These are phyloP conservation scores for Nettapus auritus DNA, from an alignment of 2,113 vertebrate genomes.

Conservation along the genomic window DNA sequence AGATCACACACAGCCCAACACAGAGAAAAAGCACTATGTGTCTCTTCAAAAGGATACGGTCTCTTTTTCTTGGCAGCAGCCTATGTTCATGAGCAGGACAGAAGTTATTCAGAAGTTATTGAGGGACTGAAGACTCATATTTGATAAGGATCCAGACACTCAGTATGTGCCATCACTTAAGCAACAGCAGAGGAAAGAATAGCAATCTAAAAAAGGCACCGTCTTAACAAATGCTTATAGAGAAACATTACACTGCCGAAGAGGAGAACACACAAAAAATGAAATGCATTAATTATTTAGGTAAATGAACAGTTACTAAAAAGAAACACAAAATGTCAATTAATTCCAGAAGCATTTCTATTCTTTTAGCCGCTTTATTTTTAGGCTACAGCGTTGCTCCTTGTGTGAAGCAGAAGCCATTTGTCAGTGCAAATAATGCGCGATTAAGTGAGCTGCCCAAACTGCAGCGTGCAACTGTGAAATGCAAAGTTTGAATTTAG, in stretches of 20 bases:
- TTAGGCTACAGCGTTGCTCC: not conserved
- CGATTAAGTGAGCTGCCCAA: not conserved
- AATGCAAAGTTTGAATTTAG: not conserved
- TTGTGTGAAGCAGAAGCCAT: not conserved
- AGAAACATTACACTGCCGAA: not conserved
- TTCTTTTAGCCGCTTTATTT: not conserved
- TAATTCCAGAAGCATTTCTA: not conserved
- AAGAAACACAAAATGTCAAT: not conserved
- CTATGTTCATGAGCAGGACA: not conserved
- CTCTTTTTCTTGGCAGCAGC: not conserved
- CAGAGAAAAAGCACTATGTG: not conserved
- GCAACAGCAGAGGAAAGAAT: not conserved
- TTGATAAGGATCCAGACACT: not conserved
- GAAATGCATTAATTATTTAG: not conserved
- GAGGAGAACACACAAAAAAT: not conserved
- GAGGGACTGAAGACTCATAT: not conserved
- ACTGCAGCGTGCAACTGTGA: fast-evolving
- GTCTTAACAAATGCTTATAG: not conserved
- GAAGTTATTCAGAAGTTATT: not conserved
- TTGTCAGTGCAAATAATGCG: not conserved
- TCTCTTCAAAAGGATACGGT: not conserved
- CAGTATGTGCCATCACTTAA: not conserved
- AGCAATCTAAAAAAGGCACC: not conserved
- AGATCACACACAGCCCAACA: not conserved
- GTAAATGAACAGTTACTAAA: not conserved